Conservation (phyloP, 2,797 vertebrate species). For the Ptychadena robeensis region DNA sequence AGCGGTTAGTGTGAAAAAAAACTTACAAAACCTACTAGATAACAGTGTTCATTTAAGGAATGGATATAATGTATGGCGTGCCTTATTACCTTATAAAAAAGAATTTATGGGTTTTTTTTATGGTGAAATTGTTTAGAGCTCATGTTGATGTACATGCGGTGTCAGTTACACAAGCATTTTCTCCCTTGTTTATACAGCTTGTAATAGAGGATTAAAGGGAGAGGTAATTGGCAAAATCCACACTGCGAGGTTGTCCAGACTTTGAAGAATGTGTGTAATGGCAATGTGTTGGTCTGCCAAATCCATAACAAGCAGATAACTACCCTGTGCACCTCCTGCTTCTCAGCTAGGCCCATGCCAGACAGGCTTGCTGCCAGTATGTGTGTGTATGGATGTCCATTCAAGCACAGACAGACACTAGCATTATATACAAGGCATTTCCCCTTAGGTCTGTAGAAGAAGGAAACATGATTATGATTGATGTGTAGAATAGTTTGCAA, state of each 20-base stretch:
- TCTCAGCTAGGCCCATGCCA: slow-evolving; percentile 30
- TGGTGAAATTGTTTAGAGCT: slow-evolving; percentile 47
- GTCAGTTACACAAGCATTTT: slow-evolving; percentile 50
- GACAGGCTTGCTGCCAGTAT: slow-evolving; percentile 19
- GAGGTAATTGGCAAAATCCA: slow-evolving; percentile 54
- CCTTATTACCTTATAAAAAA: slow-evolving; percentile 30
- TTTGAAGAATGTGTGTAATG: slow-evolving; percentile 51
- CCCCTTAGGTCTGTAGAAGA: slow-evolving; percentile 13
- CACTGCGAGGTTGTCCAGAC: slow-evolving; percentile 27
- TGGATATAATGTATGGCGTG: slow-evolving; percentile 24
- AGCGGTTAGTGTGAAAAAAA: too few relatives aligned
- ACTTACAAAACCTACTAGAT: not conserved
- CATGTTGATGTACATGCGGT: slow-evolving; percentile 17
- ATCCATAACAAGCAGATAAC: slow-evolving; percentile 54
- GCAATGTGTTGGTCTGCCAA: slow-evolving; percentile 45
- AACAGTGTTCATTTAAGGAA: slow-evolving; percentile 6
- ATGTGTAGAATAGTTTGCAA: slow-evolving; percentile 26
- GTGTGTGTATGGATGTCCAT: not conserved
- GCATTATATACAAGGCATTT: slow-evolving; percentile 14
- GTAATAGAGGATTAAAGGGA: slow-evolving; percentile 46
- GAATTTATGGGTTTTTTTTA: slow-evolving; percentile 43
- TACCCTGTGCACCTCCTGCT: slow-evolving; percentile 32
- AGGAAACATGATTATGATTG: slow-evolving; percentile 28
- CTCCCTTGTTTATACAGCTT: slow-evolving; percentile 55
- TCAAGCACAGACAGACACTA: slow-evolving; percentile 2